Evolutionary conservation across 2,888 invertebrate species (phyloP).

Genomic region (Chironomus riparius): DNA sequence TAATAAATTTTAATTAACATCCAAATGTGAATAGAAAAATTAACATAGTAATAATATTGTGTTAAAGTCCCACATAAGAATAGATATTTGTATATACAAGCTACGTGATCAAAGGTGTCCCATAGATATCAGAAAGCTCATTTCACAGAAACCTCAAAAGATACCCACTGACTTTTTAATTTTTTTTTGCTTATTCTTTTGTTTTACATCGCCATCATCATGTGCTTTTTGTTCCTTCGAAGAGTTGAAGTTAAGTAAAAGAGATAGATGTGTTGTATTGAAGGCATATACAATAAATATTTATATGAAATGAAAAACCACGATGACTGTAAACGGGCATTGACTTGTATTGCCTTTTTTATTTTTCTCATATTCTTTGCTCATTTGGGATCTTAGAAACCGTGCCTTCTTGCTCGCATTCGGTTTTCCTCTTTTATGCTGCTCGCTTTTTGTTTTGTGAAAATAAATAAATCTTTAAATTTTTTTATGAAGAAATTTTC

Average conservation of each 20-base stretch:
- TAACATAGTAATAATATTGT: no score
- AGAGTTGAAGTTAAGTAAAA: neutral
- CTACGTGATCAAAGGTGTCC: no score
- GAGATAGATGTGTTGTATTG: neutral
- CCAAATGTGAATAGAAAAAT: neutral
- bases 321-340: slow-evolving; percentile 9
- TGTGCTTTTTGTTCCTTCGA: neutral
- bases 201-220: neutral
- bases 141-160: neutral
- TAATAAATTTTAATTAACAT: neutral
- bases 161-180: neutral
- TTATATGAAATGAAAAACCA: slow-evolving; percentile 5
- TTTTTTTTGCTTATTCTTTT: neutral
- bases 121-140: neutral
- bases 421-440: neutral
- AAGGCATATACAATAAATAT: neutral
- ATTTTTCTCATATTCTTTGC: neutral
- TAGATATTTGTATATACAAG: no score
- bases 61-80: no score
- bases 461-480: slow-evolving; percentile 19
- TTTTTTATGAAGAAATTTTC: neutral
- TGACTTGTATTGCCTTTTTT: slow-evolving; percentile 1
- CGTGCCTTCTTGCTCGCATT: neutral
- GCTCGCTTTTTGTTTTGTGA: neutral
- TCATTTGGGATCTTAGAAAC: neutral